Base-by-base conservation (phyloP, 2,888 invertebrate genomes). In the Eugnorisma glareosa region DNA sequence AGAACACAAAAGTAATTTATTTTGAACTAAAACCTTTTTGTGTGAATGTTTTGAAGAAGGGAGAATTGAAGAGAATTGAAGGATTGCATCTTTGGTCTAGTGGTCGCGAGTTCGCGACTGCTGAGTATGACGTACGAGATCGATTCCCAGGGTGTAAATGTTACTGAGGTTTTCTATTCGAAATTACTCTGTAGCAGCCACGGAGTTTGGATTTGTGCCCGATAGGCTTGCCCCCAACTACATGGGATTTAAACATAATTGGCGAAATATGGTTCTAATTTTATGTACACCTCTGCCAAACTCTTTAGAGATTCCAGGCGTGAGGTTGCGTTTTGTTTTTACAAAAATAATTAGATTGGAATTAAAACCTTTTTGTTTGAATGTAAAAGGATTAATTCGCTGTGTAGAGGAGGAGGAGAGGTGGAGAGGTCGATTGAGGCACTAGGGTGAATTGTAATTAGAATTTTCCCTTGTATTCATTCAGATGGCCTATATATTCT, bases 1-100 rank as follows among this genome's bases (percentile, higher is more conserved):
- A 89, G 89, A 85, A 86, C 85, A 88, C 88, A 86, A 85, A 86
- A 88, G 79, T 88, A 91, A 91, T 79, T 78, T 79, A 51, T 81
- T 85, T 66, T 75, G 28, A 43, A 75, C 73, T 64, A 67, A 59
- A 61, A 67, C 64, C 45, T 79, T 85, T 82, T 79, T 81, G 40
- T 83, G 54, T 64, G n/a, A 70, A 48, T 57, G 21, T 37, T n/a
- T n/a, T n/a, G n/a, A n/a, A n/a, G n/a, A n/a, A n/a, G n/a, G n/a
- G n/a, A n/a, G n/a, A n/a, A n/a, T n/a, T n/a, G n/a, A n/a, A n/a
- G n/a, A n/a, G n/a, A n/a, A n/a, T n/a, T n/a, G n/a, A 35, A 54
- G 3, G 24, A 45, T 66, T 35, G 3, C 21, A 18, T 31, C 18
- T 21, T 4, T 59, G 3, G 59, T 31, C 31, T 8, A 59, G 18